Conservation (phyloP, 2,888 invertebrate species). For the Eupithecia dodoneata region DNA sequence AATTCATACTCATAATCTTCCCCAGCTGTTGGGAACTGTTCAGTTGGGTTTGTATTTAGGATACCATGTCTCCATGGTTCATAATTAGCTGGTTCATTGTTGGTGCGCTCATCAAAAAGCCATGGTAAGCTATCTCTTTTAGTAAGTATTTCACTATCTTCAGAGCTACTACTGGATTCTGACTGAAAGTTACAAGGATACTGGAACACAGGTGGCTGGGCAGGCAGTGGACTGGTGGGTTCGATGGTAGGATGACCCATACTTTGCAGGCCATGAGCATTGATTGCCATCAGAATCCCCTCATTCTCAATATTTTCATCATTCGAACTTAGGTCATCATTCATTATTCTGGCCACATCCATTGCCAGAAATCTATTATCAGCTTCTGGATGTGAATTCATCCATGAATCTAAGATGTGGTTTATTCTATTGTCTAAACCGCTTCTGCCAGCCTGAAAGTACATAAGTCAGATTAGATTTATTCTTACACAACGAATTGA, state of each 20-base stretch:
- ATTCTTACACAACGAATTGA: not conserved
- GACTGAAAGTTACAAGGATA: conserved; percentile 9
- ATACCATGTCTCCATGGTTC: conserved; percentile 44
- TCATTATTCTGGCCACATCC: conserved; percentile 66
- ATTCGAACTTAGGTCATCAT: conserved; percentile 81
- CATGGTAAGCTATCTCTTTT: conserved; percentile 45
- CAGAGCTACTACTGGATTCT: conserved; percentile 40
- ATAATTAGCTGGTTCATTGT: conserved; percentile 47
- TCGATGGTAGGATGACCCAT: conserved; percentile 42
- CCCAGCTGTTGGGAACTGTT: conserved; percentile 44
- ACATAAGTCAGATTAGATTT: conserved; percentile 18
- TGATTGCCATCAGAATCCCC: conserved; percentile 90
- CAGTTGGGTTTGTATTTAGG: conserved; percentile 41
- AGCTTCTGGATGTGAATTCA: conserved; percentile 73
- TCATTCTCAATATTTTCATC: conserved; percentile 87
- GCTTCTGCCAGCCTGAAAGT: conserved; percentile 84
- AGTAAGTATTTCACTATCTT: conserved; percentile 57
- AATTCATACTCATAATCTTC: conserved; percentile 81
- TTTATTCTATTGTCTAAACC: conserved; percentile 89
- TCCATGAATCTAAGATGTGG: conserved; percentile 86
- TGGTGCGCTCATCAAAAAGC: conserved; percentile 29
- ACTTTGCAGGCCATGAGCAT: conserved; percentile 87
- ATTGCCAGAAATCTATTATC: conserved; percentile 68
- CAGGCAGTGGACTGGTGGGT: conserved; percentile 20
- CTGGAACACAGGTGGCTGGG: not conserved